Conservation (phyloP, 2,888 invertebrate genomes). For the Dolichomitus sp. region DNA sequence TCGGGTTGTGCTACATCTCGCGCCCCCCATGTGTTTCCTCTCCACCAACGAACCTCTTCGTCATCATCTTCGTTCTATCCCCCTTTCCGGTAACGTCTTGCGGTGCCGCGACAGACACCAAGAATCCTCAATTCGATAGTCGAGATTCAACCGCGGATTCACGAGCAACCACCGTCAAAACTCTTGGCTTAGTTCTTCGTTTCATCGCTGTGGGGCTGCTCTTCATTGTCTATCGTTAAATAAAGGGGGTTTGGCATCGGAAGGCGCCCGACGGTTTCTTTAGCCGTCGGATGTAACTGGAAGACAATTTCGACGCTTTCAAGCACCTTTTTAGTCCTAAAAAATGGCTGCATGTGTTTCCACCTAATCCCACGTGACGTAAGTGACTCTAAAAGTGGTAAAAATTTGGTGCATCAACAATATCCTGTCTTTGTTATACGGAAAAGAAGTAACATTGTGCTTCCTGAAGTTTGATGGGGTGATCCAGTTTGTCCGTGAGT, state of each 20-base stretch:
- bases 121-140: slow-evolving; percentile 52
- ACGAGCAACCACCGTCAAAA: slow-evolving; percentile 31
- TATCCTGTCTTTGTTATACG: not conserved
- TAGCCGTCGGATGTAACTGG: slow-evolving; percentile 6
- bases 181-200: not conserved
- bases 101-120: slow-evolving; percentile 37
- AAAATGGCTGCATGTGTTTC: not conserved
- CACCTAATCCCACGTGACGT: not conserved
- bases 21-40: slow-evolving; percentile 68
- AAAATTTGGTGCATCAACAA: not conserved
- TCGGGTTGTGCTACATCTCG: slow-evolving; percentile 84
- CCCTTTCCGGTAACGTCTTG: slow-evolving; percentile 61
- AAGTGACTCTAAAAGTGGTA: not conserved
- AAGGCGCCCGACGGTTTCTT: slow-evolving; percentile 13
- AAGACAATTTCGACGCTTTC: not conserved
- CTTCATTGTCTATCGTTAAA: not conserved
- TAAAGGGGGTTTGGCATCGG: not conserved
- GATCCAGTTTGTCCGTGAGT: slow-evolving; percentile 30
- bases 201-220: not conserved
- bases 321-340: not conserved
- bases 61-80: slow-evolving; percentile 37
- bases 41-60: slow-evolving; percentile 46
- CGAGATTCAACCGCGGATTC: slow-evolving; percentile 54
- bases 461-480: not conserved
- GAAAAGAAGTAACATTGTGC: not conserved